Evolutionary conservation across 2,888 invertebrate species (phyloP).

Genomic region (Phortica okadai): DNA sequence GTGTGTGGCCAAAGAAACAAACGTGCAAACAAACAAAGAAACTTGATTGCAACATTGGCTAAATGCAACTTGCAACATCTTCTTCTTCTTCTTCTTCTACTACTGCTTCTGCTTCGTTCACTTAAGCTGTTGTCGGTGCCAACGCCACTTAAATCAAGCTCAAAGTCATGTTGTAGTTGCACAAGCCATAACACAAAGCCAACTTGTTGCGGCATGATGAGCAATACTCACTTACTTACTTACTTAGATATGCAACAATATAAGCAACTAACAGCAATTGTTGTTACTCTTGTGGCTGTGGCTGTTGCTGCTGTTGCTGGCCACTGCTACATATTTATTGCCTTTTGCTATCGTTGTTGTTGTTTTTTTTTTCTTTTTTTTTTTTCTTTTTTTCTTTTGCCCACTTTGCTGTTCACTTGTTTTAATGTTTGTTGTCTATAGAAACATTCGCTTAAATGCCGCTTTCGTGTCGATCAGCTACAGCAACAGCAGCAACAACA

Average conservation of each 20-base stretch:
- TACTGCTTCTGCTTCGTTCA: background rate
- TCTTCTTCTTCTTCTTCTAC: background rate
- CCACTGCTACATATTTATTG: background rate
- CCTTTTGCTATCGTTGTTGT: background rate
- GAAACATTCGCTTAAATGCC: constrained; percentile 43
- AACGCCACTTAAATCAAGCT: background rate
- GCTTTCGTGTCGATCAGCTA: constrained; percentile 28
- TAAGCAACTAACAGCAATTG: too few species aligned
- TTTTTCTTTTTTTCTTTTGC: constrained; percentile 29
- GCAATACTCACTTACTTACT: too few species aligned
- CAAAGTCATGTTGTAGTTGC: too few species aligned
- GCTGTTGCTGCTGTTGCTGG: background rate
- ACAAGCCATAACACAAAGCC: too few species aligned
- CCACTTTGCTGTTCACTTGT: constrained; percentile 6
- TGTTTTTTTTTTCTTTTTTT: background rate
- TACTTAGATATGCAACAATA: too few species aligned
- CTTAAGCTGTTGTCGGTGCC: background rate
- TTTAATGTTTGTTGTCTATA: constrained; percentile 32
- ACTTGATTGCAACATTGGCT: too few species aligned
- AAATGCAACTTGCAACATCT: too few species aligned
- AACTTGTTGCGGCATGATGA: too few species aligned
- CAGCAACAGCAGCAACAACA: constrained; percentile 41
- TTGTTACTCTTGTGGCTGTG: too few species aligned
- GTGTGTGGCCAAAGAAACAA: too few species aligned
- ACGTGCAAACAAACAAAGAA: background rate